Percentiles rank a stretch among this genome's conserved stretches.
Conservation (phyloP, 2,113 vertebrate genomes). For the Prinia subflava region DNA sequence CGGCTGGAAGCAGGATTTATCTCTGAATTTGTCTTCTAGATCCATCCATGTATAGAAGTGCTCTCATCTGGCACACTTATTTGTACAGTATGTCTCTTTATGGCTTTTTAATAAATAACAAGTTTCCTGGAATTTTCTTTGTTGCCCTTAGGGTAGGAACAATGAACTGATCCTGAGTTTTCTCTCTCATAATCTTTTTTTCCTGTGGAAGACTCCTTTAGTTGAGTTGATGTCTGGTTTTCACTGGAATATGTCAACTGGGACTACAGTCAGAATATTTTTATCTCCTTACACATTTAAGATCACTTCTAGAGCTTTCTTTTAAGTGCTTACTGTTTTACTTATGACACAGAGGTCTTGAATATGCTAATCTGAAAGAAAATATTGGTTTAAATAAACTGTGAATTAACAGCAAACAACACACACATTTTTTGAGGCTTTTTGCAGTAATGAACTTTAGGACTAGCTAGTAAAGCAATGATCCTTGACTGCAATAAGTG, state of each 20-base stretch:
- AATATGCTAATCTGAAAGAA: background rate
- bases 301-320: background rate
- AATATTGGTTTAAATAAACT: background rate
- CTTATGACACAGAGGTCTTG: background rate
- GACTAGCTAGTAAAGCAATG: background rate
- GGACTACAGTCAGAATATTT: background rate
- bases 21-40: background rate
- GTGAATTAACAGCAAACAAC: background rate
- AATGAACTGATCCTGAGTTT: background rate
- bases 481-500: background rate
- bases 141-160: background rate
- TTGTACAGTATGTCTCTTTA: constrained; percentile 6
- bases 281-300: background rate
- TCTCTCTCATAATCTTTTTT: background rate
- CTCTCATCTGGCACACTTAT: constrained; percentile 18
- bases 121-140: constrained; percentile 30
- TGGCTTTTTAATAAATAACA: constrained; percentile 28
- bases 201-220: background rate
- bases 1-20: background rate
- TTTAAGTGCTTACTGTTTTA: background rate
- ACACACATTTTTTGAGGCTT: background rate
- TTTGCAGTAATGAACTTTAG: background rate
- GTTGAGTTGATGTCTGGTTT: background rate
- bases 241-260: background rate
- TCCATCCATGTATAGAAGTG: constrained; percentile 5